phyloP scores from a whole-genome alignment of 1,140 invertebrate genomes.

The Thrips palmi region DNA sequence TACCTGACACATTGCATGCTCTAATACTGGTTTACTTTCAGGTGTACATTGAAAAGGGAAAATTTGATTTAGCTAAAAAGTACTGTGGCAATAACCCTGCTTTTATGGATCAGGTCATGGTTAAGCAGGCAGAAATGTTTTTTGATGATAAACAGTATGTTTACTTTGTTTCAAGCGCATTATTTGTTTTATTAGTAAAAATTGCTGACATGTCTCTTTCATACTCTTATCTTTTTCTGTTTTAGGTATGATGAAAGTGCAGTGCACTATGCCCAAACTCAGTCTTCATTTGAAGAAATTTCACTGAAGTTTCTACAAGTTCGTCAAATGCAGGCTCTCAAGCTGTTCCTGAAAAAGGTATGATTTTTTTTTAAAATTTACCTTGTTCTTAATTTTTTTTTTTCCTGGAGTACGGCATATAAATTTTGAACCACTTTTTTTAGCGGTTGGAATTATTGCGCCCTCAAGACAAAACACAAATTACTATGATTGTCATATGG shows the following conservation, averaged over 20 bases:
- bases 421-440: slow-evolving; percentile 14
- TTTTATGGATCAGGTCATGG: slow-evolving; percentile 64
- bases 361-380: not conserved
- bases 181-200: slow-evolving; percentile 7
- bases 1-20: slow-evolving; percentile 2
- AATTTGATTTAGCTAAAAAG: slow-evolving; percentile 75
- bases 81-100: slow-evolving; percentile 58
- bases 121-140: slow-evolving; percentile 74
- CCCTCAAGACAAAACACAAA: slow-evolving; percentile 53
- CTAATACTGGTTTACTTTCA: slow-evolving; percentile 19
- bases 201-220: too few relatives aligned
- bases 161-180: too few relatives aligned
- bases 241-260: slow-evolving; percentile 63
- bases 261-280: slow-evolving; percentile 67
- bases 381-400: slow-evolving; percentile 6
- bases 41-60: slow-evolving; percentile 69
- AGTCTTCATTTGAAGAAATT: slow-evolving; percentile 86
- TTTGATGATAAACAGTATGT: slow-evolving; percentile 59
- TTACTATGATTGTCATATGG: slow-evolving; percentile 86
- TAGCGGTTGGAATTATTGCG: slow-evolving; percentile 34
- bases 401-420: too few relatives aligned
- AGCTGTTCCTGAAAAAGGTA: slow-evolving; percentile 64
- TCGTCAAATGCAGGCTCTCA: slow-evolving; percentile 64
- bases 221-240: slow-evolving; percentile 14
- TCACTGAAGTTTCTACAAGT: slow-evolving; percentile 80